Conservation (phyloP, 23 tunicate species). For the Trididemnum clinides region DNA sequence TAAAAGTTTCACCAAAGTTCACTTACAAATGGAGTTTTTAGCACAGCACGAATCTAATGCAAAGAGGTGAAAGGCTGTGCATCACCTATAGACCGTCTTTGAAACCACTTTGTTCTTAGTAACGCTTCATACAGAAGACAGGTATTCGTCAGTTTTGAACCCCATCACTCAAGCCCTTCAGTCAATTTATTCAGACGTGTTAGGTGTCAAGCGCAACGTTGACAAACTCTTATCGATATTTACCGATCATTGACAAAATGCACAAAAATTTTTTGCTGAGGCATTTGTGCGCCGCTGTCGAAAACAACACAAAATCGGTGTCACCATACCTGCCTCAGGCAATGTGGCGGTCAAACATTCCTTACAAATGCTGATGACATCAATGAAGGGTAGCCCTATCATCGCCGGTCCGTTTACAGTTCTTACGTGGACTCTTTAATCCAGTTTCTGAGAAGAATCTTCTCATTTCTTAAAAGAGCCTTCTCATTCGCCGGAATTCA, state of each 20-base stretch:
- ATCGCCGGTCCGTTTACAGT: too few relatives aligned
- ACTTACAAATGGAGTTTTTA: background rate
- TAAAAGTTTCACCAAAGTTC: slow-evolving; percentile 7
- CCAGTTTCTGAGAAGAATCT: too few relatives aligned
- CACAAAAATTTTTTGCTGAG: background rate
- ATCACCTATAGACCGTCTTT: background rate
- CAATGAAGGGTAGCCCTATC: too few relatives aligned
- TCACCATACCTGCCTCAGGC: background rate
- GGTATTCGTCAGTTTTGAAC: slow-evolving; percentile 10
- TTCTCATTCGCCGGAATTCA: background rate
- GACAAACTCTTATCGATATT: background rate
- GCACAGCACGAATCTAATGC: background rate
- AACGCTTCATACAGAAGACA: background rate
- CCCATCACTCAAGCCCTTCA: slow-evolving; percentile 8
- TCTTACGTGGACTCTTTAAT: too few relatives aligned
- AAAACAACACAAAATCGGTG: background rate
- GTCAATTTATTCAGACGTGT: background rate
- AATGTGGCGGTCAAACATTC: too few relatives aligned
- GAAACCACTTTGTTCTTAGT: background rate
- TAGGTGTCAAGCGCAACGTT: slow-evolving; percentile 1
- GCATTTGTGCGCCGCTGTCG: background rate
- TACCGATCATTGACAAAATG: background rate
- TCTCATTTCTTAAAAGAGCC: too few relatives aligned
- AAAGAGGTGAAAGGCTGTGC: background rate
- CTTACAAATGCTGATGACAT: too few relatives aligned